Evolutionary conservation across 2,113 vertebrate species (phyloP), one percentile per base, ranked within the genome.

Genomic region (Drymodes brunneopygia): DNA sequence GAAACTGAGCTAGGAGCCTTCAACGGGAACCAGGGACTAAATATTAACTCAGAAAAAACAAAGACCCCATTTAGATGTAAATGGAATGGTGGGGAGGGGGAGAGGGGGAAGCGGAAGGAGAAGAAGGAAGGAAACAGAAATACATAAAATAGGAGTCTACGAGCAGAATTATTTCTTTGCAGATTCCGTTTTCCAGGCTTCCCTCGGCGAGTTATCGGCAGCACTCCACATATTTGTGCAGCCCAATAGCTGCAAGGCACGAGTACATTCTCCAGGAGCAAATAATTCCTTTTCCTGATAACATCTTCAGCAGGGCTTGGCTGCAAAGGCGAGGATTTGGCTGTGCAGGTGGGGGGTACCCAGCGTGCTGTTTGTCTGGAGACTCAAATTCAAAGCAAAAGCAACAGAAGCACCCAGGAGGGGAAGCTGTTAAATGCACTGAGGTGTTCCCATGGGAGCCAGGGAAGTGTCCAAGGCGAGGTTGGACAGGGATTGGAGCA

Each of bases 231-330:
- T 71, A 77, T 60, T 92, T 86, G 71, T 86, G 85, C 85, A 92
- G 71, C 74, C 10, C 0, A 2, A 61, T 66, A 51, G 93, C 93
- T 91, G 78, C 1, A 0, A 95, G 94, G 85, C 92, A 94, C 62
- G 15, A 92, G 71, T n/a, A 54, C 81, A 24, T 95, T 77, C 91
- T 90, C 90, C 92, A 93, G 78, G 70, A 94, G 88, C 87, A 94
- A 88, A 65, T 94, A 73, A 93, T 81, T 95, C 94, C 64, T 77
- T 93, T 81, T 78, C 64, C 84, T 53, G 87, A 91, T 94, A 95
- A 91, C 64, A 93, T 89, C 90, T 83, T 44, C 81, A 73, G 77
- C 47, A 38, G 77, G 84, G 36, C 60, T 94, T 53, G 84, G 81
- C 69, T 77, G 94, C 58, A 47, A 27, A 1, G 4, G 94, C 51